Evolutionary conservation across 2,113 vertebrate genomes (phyloP), one percentile per base, ranked within the genome.

Genomic region (Bucco capensis): DNA sequence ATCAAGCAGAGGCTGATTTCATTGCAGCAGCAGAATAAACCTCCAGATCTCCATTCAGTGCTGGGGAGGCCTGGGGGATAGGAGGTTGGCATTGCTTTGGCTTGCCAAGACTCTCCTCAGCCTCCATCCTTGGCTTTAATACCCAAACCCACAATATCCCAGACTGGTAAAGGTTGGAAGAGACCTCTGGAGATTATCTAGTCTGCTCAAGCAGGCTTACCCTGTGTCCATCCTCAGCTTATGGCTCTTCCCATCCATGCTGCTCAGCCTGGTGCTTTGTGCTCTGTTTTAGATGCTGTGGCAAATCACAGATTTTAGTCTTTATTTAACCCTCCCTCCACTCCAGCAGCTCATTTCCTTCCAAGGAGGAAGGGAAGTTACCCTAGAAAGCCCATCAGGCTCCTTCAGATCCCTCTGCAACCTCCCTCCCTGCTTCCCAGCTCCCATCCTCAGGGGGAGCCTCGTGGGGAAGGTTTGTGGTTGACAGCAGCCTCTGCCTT

Each of bases 211-310:
- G 23, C 47, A 49, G 50, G 50, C 44, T 73, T 73, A 9, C 18
- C 22, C 38, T 23, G 1, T 8, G 7, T 19, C 67, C 25, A 2
- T 17, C 38, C 84, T 46, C 6, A 1, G 25, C 0, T 0, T 31
- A 30, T 5, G 31, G 15, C 66, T 4, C 4, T 70, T 94, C 67
- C 81, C 64, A 16, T 9, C 70, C 1, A 0, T 13, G 47, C 62
- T 2, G 0, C 9, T 30, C 40, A 16, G 19, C 28, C 28, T 5
- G 18, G 64, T 5, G 22, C 62, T 65, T n/a, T 46, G 14, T n/a
- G 64, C 42, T 66, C 64, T 33, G 1, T 74, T 94, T 87, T 57
- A 40, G 17, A 67, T 67, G 89, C 1, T n/a, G 31, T 62, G 84
- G 53, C 40, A 67, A 93, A 78, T 46, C 25, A 5, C 33, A 21